Base-by-base conservation (phyloP, 2,888 invertebrate species). In the Folsomia manolachei region DNA sequence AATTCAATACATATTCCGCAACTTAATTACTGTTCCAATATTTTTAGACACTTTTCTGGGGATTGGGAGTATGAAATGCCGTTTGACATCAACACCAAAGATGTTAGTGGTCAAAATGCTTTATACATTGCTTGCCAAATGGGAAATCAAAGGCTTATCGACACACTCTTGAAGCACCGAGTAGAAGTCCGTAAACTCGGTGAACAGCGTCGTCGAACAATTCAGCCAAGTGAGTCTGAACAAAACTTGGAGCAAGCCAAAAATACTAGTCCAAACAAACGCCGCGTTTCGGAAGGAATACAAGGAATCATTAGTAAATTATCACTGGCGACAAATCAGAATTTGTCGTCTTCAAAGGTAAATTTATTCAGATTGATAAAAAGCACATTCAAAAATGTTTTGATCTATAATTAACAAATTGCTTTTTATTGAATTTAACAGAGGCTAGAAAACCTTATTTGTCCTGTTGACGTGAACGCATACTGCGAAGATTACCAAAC, bases 21-120 rank as follows among this genome's bases (percentile, higher is more conserved):
- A n/a, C n/a, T n/a, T n/a, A n/a, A n/a, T n/a, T n/a, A n/a, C n/a
- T 39, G n/a, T n/a, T n/a, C n/a, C n/a, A 23, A 4, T 21, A 19
- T 18, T 71, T n/a, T 2, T n/a, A 60, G 68, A 2, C 74, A 74
- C 21, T 74, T 64, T 60, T 63, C 67, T 39, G 71, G 73, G 26
- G 76, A 76, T 56, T 67, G 75, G 88, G 92, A 93, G 83, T 97
- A 94, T 86, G 87, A 88, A 25, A 88, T 92, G 84, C 90, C 95
- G n/a, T 95, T 96, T 83, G 96, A 97, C 84, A 88, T 97, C 65
- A 98, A 98, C 85, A 90, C 91, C 62, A 89, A 91, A 79, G 95
- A 95, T 85, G 93, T 91, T 1, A 92, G 92, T 27, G 94, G 94
- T 0, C 95, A 96, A 85, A 96, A 91, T 75, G 90, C 95, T 69